phyloP scores from a whole-genome alignment of 2,888 invertebrate genomes.

The Trichopria drosophilae region DNA sequence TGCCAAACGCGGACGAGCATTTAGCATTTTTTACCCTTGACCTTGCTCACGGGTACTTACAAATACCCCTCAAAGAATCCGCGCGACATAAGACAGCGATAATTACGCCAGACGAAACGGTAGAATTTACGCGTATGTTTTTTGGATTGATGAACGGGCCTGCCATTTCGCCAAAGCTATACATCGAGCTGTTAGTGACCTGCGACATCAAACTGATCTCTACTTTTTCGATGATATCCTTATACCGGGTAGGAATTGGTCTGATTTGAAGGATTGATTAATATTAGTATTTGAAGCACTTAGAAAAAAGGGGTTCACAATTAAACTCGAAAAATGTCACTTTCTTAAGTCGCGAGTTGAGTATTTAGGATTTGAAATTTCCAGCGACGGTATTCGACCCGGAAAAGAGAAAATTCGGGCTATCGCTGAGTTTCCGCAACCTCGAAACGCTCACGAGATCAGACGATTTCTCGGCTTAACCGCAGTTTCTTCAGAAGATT shows the following conservation, averaged over 20 bases:
- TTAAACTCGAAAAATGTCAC: constrained; percentile 43
- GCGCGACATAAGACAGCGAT: no score
- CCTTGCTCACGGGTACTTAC: no score
- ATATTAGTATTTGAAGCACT: constrained; percentile 33
- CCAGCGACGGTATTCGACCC: constrained; percentile 32
- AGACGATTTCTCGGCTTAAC: constrained; percentile 32
- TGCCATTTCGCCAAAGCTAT: constrained; percentile 1
- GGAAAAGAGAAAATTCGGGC: constrained; percentile 34
- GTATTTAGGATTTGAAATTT: constrained; percentile 40
- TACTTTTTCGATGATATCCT: constrained; percentile 46
- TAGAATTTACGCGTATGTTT: constrained; percentile 38
- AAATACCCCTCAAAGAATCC: no score
- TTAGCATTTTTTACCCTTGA: constrained; percentile 16
- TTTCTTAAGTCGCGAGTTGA: constrained; percentile 37
- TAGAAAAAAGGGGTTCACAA: constrained; percentile 28
- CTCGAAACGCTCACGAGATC: constrained; percentile 29
- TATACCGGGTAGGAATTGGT: constrained; percentile 34
- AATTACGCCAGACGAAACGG: no score
- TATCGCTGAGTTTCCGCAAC: constrained; percentile 28
- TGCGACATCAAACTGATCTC: constrained; percentile 32
- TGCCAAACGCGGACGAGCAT: background rate
- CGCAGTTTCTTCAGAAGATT: constrained; percentile 31
- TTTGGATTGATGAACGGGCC: constrained; percentile 34
- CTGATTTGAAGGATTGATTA: constrained; percentile 35
- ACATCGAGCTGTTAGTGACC: background rate